A percentile compares a stretch with the other conserved stretches of the same genome.
Conservation (phyloP, 2,113 vertebrate species). For the Hemiscyllium ocellatum region DNA sequence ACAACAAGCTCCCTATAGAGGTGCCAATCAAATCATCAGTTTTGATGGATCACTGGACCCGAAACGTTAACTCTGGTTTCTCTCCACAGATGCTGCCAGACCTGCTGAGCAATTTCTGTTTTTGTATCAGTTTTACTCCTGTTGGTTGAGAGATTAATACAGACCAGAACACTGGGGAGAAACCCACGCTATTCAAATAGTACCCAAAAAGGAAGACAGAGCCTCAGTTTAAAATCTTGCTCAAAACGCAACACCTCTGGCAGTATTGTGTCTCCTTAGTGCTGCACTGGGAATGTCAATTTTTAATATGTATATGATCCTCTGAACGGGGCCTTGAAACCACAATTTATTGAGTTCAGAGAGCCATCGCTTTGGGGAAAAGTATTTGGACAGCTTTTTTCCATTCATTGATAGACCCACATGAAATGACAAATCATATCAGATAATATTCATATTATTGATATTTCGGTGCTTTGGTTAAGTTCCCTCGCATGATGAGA, state of each 20-base stretch:
- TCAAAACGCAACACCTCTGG: neutral
- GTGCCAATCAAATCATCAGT: neutral
- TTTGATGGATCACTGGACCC: neutral
- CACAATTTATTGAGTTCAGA: neutral
- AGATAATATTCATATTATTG: neutral
- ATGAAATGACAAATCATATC: neutral
- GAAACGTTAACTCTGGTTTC: too few species aligned
- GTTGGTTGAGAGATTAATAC: neutral
- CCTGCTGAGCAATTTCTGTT: too few species aligned
- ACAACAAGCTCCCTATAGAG: neutral
- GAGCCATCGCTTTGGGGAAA: neutral
- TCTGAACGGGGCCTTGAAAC: neutral
- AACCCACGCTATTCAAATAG: neutral
- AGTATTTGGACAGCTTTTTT: neutral
- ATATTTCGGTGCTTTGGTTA: neutral
- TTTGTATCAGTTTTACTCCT: neutral
- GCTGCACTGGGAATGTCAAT: neutral
- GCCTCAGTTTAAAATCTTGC: neutral
- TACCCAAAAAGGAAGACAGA: neutral
- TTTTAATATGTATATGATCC: neutral
- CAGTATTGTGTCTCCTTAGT: neutral
- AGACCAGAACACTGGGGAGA: neutral
- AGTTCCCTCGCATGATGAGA: neutral
- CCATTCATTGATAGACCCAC: neutral
- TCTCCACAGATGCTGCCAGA: too few species aligned